phyloP scores from a whole-genome alignment of 2,797 vertebrate species.

The Psittacula echo region DNA sequence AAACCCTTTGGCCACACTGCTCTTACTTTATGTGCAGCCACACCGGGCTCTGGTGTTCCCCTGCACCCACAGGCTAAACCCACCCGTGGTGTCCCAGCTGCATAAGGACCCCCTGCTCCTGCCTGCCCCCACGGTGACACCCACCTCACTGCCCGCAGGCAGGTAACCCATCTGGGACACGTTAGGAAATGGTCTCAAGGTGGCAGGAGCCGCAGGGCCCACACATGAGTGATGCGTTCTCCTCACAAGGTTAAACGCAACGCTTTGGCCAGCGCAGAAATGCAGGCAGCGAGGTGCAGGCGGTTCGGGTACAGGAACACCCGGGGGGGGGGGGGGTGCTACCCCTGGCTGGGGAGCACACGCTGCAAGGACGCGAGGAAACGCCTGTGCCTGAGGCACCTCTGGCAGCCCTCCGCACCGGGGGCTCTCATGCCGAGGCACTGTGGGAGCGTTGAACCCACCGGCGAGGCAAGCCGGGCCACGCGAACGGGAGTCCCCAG shows the following conservation, averaged over 20 bases:
- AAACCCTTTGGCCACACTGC: neutral
- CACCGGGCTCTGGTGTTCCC: fast-evolving
- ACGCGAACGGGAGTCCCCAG: neutral
- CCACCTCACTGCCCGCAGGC: fast-evolving
- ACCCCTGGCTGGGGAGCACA: fast-evolving
- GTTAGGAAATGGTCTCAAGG: neutral
- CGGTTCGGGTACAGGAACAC: neutral
- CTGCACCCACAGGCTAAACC: neutral
- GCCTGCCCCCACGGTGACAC: neutral
- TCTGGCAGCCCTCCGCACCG: neutral
- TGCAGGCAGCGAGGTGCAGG: neutral
- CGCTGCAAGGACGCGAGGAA: neutral
- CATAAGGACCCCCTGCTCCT: neutral
- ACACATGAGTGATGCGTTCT: fast-evolving
- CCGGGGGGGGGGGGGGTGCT: no score
- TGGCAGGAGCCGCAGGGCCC: neutral
- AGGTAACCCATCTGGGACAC: neutral
- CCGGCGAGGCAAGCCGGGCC: neutral
- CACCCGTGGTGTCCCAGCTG: fast-evolving
- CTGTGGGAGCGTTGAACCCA: neutral
- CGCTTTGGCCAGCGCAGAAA: neutral
- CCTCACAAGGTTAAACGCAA: neutral
- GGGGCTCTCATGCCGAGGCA: neutral
- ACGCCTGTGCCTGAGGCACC: fast-evolving
- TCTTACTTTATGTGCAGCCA: neutral